These are phyloP conservation scores for Cyprinodon brontotheroides DNA, from an alignment of 2,113 vertebrate species.

Conservation along the genomic window DNA sequence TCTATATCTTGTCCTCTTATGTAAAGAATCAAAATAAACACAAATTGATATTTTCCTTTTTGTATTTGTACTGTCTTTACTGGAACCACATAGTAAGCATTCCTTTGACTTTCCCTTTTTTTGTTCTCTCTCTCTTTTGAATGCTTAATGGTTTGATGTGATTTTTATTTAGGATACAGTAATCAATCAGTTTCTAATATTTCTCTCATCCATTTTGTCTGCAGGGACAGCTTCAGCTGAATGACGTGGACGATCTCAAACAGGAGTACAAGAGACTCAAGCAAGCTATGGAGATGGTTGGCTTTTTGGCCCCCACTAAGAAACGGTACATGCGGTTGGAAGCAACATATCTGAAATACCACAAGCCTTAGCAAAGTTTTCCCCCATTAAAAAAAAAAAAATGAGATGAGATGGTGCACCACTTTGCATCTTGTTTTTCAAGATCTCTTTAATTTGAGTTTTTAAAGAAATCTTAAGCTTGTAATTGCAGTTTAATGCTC, in stretches of 20 bases:
- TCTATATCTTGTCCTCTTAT: not conserved
- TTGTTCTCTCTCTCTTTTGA: too few species aligned
- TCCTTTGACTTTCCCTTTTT: not conserved
- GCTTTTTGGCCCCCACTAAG: constrained; percentile 92
- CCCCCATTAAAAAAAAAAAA: not conserved
- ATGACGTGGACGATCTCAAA: constrained; percentile 84
- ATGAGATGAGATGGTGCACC: not conserved
- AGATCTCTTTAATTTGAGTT: not conserved
- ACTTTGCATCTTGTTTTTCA: not conserved
- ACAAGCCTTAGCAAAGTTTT: not conserved
- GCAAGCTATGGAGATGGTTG: constrained; percentile 99
- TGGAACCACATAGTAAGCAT: not conserved
- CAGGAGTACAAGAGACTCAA: constrained; percentile 92
- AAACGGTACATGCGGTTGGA: constrained; percentile 84
- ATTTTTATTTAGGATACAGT: not conserved
- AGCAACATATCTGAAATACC: not conserved
- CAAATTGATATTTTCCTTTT: not conserved
- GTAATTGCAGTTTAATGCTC: too few species aligned
- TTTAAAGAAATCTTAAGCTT: not conserved
- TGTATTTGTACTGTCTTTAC: not conserved
- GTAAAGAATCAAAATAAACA: not conserved
- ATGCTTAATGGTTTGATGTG: too few species aligned
- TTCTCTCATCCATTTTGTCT: not conserved
- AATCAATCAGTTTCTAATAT: not conserved
- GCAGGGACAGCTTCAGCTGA: constrained; percentile 86